phyloP scores from a whole-genome alignment of 2,888 invertebrate species.

The Syrphus vitripennis region DNA sequence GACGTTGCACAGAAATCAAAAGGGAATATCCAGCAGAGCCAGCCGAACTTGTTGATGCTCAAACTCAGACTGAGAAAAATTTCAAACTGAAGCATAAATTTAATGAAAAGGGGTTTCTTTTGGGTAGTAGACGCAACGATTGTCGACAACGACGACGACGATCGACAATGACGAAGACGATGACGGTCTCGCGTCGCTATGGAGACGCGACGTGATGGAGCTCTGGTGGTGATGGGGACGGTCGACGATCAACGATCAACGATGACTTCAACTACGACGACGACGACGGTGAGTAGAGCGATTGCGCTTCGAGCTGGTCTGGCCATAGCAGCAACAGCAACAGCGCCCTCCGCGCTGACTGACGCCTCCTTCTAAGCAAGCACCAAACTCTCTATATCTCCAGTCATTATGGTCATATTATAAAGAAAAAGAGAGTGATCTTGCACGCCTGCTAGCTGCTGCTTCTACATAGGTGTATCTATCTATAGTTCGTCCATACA shows the following conservation, averaged over 20 bases:
- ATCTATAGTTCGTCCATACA: slow-evolving; percentile 21
- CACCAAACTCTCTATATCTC: slow-evolving; percentile 2
- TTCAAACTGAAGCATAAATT: slow-evolving; percentile 77
- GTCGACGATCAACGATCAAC: slow-evolving; percentile 35
- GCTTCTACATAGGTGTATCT: neutral
- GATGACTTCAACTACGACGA: neutral
- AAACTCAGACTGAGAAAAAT: slow-evolving; percentile 79
- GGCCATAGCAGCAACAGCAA: slow-evolving; percentile 1
- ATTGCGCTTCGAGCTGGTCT: slow-evolving; percentile 39
- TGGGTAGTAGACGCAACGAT: slow-evolving; percentile 73
- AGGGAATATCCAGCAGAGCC: slow-evolving; percentile 18
- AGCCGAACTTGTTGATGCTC: slow-evolving; percentile 75
- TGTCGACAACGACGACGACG: slow-evolving; percentile 49
- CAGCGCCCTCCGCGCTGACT: slow-evolving; percentile 11
- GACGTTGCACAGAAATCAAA: slow-evolving; percentile 31
- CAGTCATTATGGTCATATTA: slow-evolving; percentile 34
- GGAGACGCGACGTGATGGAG: slow-evolving; percentile 33
- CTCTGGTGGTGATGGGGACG: slow-evolving; percentile 12
- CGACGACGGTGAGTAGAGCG: slow-evolving; percentile 31
- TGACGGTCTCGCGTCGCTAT: slow-evolving; percentile 9
- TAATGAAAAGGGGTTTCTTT: slow-evolving; percentile 75
- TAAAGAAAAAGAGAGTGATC: slow-evolving; percentile 67
- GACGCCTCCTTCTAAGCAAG: neutral
- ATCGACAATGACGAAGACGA: slow-evolving; percentile 25
- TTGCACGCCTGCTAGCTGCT: slow-evolving; percentile 33